Evolutionary conservation across 2,113 vertebrate species (phyloP).

Genomic region (Scalopus aquaticus): DNA sequence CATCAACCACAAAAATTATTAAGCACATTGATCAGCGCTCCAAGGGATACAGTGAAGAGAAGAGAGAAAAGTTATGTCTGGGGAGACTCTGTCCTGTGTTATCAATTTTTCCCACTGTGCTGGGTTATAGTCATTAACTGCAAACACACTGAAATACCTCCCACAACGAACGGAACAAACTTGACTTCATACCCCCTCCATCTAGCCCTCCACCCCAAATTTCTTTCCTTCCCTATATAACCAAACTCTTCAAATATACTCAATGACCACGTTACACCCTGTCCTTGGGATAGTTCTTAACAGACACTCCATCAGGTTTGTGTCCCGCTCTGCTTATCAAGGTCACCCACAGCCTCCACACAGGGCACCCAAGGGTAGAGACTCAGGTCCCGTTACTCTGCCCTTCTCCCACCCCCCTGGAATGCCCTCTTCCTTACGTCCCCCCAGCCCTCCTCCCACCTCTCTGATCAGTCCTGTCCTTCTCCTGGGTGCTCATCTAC

Average conservation of each 20-base stretch:
- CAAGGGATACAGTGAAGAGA: conserved; percentile 21
- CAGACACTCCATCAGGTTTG: background rate
- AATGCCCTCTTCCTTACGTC: background rate
- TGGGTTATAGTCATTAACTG: background rate
- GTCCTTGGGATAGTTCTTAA: background rate
- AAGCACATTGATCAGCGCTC: conserved; percentile 60
- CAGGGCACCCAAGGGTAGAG: fast-evolving
- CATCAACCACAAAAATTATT: conserved; percentile 68
- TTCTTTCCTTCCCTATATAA: background rate
- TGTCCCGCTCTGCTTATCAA: background rate
- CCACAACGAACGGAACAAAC: background rate
- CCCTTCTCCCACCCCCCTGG: background rate
- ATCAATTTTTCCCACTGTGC: background rate
- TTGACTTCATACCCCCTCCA: background rate
- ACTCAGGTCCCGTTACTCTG: background rate
- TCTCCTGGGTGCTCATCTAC: background rate
- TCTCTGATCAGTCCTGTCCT: background rate
- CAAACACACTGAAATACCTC: background rate
- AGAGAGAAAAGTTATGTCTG: background rate
- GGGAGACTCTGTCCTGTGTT: background rate
- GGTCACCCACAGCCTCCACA: background rate
- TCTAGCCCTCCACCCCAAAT: background rate
- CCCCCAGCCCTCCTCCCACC: no score
- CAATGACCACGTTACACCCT: background rate
- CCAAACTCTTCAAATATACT: background rate